Percentiles rank a stretch among this genome's conserved stretches.
Conservation (phyloP, 2,888 invertebrate genomes). For the Apotomis capreana region DNA sequence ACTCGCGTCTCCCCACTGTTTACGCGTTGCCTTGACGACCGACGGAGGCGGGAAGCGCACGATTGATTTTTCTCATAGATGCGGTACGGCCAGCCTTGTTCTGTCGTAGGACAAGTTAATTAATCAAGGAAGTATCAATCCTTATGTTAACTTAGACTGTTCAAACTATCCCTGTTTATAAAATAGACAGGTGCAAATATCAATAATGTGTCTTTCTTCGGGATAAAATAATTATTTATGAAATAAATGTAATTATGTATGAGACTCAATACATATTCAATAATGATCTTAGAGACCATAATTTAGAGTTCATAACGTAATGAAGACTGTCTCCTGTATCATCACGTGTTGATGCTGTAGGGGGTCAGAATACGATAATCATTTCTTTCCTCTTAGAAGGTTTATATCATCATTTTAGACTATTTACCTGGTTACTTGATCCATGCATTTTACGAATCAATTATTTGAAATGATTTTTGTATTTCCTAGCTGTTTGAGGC, state of each 20-base stretch:
- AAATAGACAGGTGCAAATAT: too few relatives aligned
- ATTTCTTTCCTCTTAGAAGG: too few relatives aligned
- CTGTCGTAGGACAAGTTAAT: constrained; percentile 15
- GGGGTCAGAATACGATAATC: too few relatives aligned
- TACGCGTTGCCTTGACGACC: constrained; percentile 80
- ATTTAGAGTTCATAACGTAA: background rate
- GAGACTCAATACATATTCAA: background rate
- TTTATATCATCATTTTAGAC: too few relatives aligned
- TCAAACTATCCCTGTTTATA: too few relatives aligned
- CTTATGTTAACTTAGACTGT: background rate
- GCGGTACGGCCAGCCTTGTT: constrained; percentile 50
- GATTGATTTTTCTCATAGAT: constrained; percentile 79
- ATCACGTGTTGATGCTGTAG: too few relatives aligned
- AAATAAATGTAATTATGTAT: background rate
- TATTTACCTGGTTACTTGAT: too few relatives aligned
- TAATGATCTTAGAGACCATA: background rate
- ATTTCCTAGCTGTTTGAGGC: constrained; percentile 5
- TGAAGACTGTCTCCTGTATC: background rate
- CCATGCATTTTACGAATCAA: too few relatives aligned
- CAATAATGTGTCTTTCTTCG: too few relatives aligned
- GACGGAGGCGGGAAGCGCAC: constrained; percentile 71
- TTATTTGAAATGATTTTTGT: too few relatives aligned
- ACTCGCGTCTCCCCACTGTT: constrained; percentile 73
- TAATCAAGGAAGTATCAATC: background rate
- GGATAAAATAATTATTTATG: too few relatives aligned